Conservation (phyloP, 2,888 invertebrate genomes). For the Ctenicera cuprea region DNA sequence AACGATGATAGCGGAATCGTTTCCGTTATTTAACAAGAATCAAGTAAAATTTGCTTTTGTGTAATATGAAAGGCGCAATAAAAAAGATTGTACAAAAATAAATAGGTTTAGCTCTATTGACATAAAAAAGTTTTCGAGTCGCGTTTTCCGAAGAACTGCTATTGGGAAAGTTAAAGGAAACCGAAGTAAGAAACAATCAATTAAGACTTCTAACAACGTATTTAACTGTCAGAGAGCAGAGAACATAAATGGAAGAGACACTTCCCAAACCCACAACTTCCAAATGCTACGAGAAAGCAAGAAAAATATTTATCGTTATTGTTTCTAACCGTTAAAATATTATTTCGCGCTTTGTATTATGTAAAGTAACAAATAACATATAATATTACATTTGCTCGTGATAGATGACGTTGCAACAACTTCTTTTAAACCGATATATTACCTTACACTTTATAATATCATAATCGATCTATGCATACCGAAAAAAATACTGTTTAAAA, state of each 20-base stretch:
- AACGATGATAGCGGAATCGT: not conserved
- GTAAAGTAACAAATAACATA: no score
- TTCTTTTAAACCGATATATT: no score
- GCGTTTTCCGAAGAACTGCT: slow-evolving; percentile 21
- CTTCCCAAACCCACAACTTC: slow-evolving; percentile 22
- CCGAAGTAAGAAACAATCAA: slow-evolving; percentile 28
- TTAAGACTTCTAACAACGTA: slow-evolving; percentile 29
- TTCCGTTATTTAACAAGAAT: slow-evolving; percentile 7
- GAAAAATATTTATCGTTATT: slow-evolving; percentile 3
- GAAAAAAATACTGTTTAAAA: no score
- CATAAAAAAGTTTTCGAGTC: slow-evolving; percentile 23
- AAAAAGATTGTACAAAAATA: slow-evolving; percentile 1
- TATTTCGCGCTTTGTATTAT: no score
- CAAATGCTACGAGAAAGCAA: not conserved
- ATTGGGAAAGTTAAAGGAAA: slow-evolving; percentile 27
- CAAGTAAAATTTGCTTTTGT: not conserved
- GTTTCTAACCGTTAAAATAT: not conserved
- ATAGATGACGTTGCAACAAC: no score
- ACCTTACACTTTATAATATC: no score
- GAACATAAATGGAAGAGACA: slow-evolving; percentile 30
- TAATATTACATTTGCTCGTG: no score
- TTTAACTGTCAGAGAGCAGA: slow-evolving; percentile 29
- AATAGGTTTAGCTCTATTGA: slow-evolving; percentile 23
- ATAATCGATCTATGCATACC: no score
- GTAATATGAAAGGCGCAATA: not conserved